A percentile compares a stretch with the other conserved stretches of the same genome.
Evolutionary conservation across 37 sponge, comb jelly and placozoan genomes (phyloP).

Genomic region (Aplysina aerophoba): DNA sequence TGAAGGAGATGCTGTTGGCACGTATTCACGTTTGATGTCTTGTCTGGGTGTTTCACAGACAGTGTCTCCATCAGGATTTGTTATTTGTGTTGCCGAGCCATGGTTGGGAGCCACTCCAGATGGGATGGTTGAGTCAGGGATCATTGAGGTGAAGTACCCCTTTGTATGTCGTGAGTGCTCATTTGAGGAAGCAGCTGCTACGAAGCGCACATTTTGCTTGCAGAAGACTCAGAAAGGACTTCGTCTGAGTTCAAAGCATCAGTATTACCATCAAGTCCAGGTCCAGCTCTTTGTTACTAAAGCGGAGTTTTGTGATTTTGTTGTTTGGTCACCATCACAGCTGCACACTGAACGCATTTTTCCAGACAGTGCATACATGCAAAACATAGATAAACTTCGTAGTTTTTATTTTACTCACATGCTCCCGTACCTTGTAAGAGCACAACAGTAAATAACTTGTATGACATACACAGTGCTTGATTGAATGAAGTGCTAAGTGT

Average conservation of each 20-base stretch:
- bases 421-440: slow-evolving; percentile 27
- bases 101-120: slow-evolving; percentile 41
- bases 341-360: slow-evolving; percentile 30
- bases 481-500: neutral
- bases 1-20: neutral
- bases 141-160: slow-evolving; percentile 30
- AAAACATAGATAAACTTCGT: slow-evolving; percentile 26
- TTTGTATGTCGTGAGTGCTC: slow-evolving; percentile 16
- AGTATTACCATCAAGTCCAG: slow-evolving; percentile 35
- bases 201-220: slow-evolving; percentile 12
- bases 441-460: slow-evolving; percentile 11
- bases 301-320: slow-evolving; percentile 29
- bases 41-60: neutral
- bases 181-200: slow-evolving; percentile 22
- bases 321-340: slow-evolving; percentile 18
- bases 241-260: slow-evolving; percentile 1
- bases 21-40: neutral
- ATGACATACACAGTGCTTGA: too few species aligned
- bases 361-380: neutral
- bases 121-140: slow-evolving; percentile 26
- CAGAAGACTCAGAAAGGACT: slow-evolving; percentile 12
- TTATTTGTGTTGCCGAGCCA: slow-evolving; percentile 20
- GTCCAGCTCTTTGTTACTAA: slow-evolving; percentile 40
- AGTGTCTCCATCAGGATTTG: slow-evolving; percentile 23
- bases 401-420: slow-evolving; percentile 31